Conservation (phyloP, 2,888 invertebrate genomes). For the Ptychoptera albimana region DNA sequence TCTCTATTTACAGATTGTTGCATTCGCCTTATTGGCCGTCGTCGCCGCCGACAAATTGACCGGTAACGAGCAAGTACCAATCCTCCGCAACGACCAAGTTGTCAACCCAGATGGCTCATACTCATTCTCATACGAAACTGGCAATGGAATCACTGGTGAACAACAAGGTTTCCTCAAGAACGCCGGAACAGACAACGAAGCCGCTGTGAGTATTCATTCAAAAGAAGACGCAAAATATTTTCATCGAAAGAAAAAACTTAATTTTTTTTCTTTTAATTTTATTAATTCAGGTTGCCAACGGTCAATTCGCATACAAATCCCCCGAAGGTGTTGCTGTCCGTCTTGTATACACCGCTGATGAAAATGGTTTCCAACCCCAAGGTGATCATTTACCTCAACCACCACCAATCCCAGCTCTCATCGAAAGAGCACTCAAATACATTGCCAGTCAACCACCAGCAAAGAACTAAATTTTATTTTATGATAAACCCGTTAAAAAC, state of each 20-base stretch:
- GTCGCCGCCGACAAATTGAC: conserved; percentile 16
- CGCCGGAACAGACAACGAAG: conserved; percentile 36
- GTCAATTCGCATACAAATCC: conserved; percentile 45
- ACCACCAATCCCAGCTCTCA: conserved; percentile 40
- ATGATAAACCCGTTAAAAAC: no score
- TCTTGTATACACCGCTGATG: conserved; percentile 46
- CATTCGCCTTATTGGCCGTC: conserved; percentile 15
- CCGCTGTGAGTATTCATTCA: no score
- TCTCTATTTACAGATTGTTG: conserved; percentile 8
- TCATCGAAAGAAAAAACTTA: no score
- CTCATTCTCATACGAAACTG: conserved; percentile 38
- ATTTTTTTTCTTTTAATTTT: no score
- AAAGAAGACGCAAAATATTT: no score
- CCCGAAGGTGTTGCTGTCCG: conserved; percentile 46
- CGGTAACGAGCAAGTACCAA: conserved; percentile 16
- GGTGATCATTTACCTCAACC: conserved; percentile 42
- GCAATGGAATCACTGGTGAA: conserved; percentile 44
- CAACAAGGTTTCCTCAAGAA: conserved; percentile 44
- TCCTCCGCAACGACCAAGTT: conserved; percentile 15
- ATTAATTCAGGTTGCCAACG: conserved; percentile 38
- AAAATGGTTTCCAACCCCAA: conserved; percentile 46
- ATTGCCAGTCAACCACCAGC: no score
- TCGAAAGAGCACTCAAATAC: no score
- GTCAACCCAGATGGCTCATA: no score
- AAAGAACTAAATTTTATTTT: no score